Conservation (phyloP, 2,797 vertebrate species). For the Apogon talboti region DNA sequence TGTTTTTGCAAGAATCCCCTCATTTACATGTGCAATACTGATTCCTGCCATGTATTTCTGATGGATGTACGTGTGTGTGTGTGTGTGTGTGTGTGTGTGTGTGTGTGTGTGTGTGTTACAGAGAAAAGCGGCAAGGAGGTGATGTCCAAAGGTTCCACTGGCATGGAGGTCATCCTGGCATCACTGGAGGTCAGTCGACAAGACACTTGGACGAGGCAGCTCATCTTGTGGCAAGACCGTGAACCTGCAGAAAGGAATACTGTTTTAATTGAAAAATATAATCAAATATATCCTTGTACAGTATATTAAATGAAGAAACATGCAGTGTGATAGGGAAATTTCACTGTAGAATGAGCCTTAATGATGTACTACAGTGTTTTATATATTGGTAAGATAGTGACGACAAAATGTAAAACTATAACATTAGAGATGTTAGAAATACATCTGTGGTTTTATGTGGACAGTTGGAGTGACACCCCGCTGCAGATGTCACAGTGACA, state of each 20-base stretch:
- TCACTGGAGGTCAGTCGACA: conserved; percentile 89
- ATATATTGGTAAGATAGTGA: too few species aligned
- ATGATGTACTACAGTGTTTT: too few species aligned
- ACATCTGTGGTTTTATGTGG: neutral
- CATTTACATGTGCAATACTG: neutral
- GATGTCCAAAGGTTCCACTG: conserved; percentile 94
- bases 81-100: conserved; percentile 55
- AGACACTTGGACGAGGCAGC: conserved; percentile 4
- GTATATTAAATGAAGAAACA: too few species aligned
- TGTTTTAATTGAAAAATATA: conserved; percentile 1
- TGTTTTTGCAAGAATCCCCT: neutral
- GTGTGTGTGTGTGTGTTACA: conserved; percentile 76
- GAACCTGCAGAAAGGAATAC: neutral
- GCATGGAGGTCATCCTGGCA: conserved; percentile 92
- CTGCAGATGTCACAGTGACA: neutral
- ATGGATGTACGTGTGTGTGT: neutral
- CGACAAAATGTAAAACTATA: neutral
- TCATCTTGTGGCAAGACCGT: neutral
- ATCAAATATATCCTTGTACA: too few species aligned
- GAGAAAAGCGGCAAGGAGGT: conserved; percentile 97
- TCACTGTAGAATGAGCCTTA: too few species aligned
- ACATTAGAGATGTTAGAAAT: neutral
- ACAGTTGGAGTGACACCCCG: neutral
- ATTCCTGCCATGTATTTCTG: conserved; percentile 10
- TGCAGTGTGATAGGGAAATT: too few species aligned